These are phyloP conservation scores for Dicaeum eximium DNA, from an alignment of 2,113 vertebrate genomes.

Conservation along the genomic window DNA sequence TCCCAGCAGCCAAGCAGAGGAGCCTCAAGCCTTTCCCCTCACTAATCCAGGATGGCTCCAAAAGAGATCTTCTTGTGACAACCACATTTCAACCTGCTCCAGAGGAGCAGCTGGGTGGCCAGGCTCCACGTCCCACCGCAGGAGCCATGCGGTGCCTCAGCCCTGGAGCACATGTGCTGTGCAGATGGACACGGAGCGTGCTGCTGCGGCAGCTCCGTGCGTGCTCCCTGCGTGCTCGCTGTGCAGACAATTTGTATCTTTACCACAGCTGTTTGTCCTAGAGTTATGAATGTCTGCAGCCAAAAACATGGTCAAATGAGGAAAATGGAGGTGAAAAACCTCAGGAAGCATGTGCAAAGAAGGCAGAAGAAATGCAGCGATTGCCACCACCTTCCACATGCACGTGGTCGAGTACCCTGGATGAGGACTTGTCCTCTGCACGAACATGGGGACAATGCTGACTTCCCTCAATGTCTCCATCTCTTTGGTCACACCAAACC, in stretches of 20 bases:
- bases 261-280: slow-evolving; percentile 27
- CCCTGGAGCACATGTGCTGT: slow-evolving; percentile 5
- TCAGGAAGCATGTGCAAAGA: not conserved
- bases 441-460: not conserved
- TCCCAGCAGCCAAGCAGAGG: not conserved
- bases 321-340: not conserved
- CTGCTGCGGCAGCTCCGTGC: not conserved
- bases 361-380: not conserved
- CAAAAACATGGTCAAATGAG: not conserved
- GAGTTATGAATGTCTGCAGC: slow-evolving; percentile 10
- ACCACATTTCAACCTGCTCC: not conserved
- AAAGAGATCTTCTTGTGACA: not conserved
- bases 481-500: not conserved
- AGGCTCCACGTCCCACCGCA: not conserved
- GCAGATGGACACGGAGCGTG: not conserved
- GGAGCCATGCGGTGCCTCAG: not conserved
- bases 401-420: not conserved
- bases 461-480: not conserved
- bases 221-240: not conserved
- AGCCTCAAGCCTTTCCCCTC: not conserved
- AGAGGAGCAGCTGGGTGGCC: not conserved
- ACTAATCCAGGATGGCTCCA: not conserved
- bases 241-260: slow-evolving; percentile 9
- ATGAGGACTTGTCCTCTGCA: not conserved
- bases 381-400: not conserved